A percentile compares a stretch with the other conserved stretches of the same genome.
Conservation (phyloP, 2,888 invertebrate species). For the Macropis europaea region DNA sequence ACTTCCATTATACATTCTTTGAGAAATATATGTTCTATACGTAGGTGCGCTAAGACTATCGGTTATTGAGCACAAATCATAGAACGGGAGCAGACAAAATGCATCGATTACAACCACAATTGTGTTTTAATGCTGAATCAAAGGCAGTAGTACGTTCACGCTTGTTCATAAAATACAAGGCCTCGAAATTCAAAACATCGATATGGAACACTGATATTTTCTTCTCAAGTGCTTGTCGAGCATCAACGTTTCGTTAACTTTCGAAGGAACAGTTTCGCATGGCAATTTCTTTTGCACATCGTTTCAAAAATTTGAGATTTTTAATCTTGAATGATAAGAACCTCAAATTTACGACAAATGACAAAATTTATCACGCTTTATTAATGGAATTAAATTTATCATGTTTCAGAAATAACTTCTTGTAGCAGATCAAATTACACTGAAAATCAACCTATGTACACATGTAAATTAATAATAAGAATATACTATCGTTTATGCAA, state of each 20-base stretch:
- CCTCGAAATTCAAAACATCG: slow-evolving; percentile 2
- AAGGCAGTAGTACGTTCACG: slow-evolving; percentile 20
- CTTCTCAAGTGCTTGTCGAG: background rate
- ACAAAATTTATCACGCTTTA: no score
- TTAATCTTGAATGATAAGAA: background rate
- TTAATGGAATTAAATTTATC: no score
- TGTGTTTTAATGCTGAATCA: slow-evolving; percentile 18
- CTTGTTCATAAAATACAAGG: slow-evolving; percentile 22
- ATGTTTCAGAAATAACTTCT: no score
- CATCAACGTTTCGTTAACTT: background rate
- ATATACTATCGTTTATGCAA: slow-evolving; percentile 20
- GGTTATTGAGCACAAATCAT: slow-evolving; percentile 41
- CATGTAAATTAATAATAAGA: slow-evolving; percentile 11
- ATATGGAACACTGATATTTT: slow-evolving; percentile 1
- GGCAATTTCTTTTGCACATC: background rate
- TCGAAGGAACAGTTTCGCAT: background rate
- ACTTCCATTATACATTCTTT: slow-evolving; percentile 69
- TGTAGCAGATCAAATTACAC: background rate
- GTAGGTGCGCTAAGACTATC: slow-evolving; percentile 45
- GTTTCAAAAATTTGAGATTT: background rate
- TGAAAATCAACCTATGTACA: background rate
- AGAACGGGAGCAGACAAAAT: slow-evolving; percentile 36
- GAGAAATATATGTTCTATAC: slow-evolving; percentile 58
- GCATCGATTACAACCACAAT: slow-evolving; percentile 38
- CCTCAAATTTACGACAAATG: background rate